These are phyloP conservation scores for Heteronetta atricapilla DNA, from an alignment of 2,113 vertebrate genomes.

Conservation along the genomic window DNA sequence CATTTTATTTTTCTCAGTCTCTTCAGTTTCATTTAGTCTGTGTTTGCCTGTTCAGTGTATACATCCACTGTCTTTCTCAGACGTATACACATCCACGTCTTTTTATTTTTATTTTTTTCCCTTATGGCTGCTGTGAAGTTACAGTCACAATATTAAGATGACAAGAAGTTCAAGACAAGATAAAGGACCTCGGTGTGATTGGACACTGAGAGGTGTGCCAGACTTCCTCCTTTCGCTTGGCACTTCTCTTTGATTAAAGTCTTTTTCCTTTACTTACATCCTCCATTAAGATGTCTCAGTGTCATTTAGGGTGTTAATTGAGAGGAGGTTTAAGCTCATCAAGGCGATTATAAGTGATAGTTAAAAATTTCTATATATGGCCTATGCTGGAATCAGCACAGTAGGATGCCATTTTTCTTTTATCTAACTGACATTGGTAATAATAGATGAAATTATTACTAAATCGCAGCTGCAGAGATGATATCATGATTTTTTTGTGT, in stretches of 20 bases:
- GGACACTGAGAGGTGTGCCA: slow-evolving; percentile 55
- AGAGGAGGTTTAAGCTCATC: slow-evolving; percentile 94
- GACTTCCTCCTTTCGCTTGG: slow-evolving; percentile 24
- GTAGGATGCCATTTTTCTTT: slow-evolving; percentile 90
- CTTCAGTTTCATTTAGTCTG: not conserved
- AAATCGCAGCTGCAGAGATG: slow-evolving; percentile 89
- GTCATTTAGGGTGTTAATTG: slow-evolving; percentile 97
- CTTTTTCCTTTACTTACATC: slow-evolving; percentile 85
- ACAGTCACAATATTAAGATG: not conserved
- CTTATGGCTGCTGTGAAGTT: not conserved
- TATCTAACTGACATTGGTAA: slow-evolving; percentile 92
- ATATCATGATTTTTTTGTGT: slow-evolving; percentile 90
- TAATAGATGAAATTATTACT: slow-evolving; percentile 94
- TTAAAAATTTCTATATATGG: slow-evolving; percentile 94
- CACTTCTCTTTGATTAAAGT: slow-evolving; percentile 79
- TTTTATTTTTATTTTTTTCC: not conserved
- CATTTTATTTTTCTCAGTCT: not conserved
- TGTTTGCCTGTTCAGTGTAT: not conserved
- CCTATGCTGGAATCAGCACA: slow-evolving; percentile 87
- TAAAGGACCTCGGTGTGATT: slow-evolving; percentile 39
- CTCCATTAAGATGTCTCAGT: slow-evolving; percentile 90
- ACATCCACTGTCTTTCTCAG: not conserved
- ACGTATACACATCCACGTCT: too few species aligned
- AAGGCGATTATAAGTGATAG: slow-evolving; percentile 96
- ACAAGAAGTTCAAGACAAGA: slow-evolving; percentile 31